These are phyloP conservation scores for Drosophila antonietae DNA, from an alignment of 2,888 invertebrate species.

Conservation along the genomic window DNA sequence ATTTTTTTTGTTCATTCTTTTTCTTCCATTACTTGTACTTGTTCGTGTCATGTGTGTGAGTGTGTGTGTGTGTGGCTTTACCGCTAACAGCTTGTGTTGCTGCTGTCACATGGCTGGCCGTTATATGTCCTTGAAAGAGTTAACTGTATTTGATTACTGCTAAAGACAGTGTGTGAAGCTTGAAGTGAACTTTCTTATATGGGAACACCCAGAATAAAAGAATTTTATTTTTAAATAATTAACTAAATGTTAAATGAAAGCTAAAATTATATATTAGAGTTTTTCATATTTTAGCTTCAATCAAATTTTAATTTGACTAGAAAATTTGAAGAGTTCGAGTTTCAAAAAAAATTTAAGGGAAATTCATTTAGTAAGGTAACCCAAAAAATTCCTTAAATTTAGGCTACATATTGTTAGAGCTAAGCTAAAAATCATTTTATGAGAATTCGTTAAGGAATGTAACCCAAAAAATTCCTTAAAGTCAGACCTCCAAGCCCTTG, in stretches of 20 bases:
- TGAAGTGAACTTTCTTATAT: neutral
- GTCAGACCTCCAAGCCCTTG: no score
- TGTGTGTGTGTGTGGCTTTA: constrained; percentile 53
- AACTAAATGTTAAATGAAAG: neutral
- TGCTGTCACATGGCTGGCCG: constrained; percentile 63
- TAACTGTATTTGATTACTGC: constrained; percentile 63
- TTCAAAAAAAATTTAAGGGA: no score
- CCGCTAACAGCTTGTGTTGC: constrained; percentile 56
- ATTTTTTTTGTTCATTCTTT: constrained; percentile 11
- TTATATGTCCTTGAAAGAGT: constrained; percentile 73
- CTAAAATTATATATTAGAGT: neutral
- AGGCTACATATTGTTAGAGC: no score
- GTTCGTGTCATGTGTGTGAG: constrained; percentile 28
- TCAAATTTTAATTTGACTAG: no score
- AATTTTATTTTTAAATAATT: no score
- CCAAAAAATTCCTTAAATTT: no score
- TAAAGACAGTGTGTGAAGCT: neutral
- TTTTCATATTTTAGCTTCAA: no score
- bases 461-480: no score
- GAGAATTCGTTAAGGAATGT: no score
- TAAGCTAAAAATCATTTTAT: no score
- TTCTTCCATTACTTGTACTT: constrained; percentile 40
- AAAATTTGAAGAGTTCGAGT: no score
- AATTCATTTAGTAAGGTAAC: no score
- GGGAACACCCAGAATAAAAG: neutral